Evolutionary conservation across 1,140 invertebrate species (phyloP).

Genomic region (Argopecten irradians): DNA sequence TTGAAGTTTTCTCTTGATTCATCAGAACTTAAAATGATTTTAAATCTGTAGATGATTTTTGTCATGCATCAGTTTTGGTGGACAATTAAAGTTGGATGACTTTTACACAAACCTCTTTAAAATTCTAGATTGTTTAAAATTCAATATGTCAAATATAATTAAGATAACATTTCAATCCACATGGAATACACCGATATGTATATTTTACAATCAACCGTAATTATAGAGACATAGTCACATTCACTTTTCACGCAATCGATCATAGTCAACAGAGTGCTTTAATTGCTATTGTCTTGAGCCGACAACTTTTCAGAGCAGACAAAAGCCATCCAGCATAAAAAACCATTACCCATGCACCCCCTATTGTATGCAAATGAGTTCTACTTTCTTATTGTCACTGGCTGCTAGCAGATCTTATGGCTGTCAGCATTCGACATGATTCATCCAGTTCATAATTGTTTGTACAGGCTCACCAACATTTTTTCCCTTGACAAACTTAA

Average conservation of each 20-base stretch:
- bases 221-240: background rate
- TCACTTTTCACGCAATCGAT: background rate
- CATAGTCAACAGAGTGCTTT: slow-evolving; percentile 16
- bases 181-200: background rate
- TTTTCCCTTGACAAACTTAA: slow-evolving; percentile 19
- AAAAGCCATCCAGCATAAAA: slow-evolving; percentile 4
- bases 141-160: background rate
- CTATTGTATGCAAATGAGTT: slow-evolving; percentile 36
- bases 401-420: background rate
- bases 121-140: background rate
- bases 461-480: background rate
- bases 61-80: background rate
- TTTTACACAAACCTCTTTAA: background rate
- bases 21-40: background rate
- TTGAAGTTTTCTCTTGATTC: no score
- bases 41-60: background rate
- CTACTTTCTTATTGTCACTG: slow-evolving; percentile 15
- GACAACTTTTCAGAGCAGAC: slow-evolving; percentile 12
- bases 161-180: background rate
- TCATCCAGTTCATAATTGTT: slow-evolving; percentile 26
- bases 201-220: slow-evolving; percentile 10
- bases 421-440: background rate
- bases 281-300: slow-evolving; percentile 12
- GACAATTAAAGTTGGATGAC: background rate
- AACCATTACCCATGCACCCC: background rate